A percentile compares a stretch with the other conserved stretches of the same genome.
These are phyloP conservation scores for Montipora capitata DNA, from an alignment of 92 coral and sea anemone genomes.

Conservation along the genomic window DNA sequence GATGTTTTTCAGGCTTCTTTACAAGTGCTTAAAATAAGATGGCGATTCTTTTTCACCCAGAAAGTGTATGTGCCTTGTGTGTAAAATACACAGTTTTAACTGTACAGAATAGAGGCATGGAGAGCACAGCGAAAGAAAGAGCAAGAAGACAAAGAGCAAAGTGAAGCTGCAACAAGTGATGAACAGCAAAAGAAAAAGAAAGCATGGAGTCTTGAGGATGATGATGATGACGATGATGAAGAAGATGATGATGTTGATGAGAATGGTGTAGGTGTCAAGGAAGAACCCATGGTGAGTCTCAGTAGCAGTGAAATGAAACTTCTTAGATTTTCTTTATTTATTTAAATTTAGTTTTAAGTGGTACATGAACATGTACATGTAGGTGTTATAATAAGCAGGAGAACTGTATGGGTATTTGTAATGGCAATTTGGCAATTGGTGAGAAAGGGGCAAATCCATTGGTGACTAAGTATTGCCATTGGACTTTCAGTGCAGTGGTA, in stretches of 20 bases:
- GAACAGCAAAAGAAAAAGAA: slow-evolving; percentile 86
- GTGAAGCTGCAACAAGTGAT: slow-evolving; percentile 62
- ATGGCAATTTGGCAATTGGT: background rate
- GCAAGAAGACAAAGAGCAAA: slow-evolving; percentile 68
- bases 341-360: too few species aligned
- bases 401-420: background rate
- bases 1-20: too few species aligned
- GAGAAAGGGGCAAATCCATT: too few species aligned
- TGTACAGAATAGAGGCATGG: slow-evolving; percentile 92
- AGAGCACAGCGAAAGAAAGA: slow-evolving; percentile 90
- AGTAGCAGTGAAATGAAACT: too few species aligned
- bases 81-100: too few species aligned
- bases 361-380: too few species aligned
- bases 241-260: slow-evolving; percentile 66
- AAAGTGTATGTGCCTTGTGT: too few species aligned
- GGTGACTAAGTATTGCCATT: too few species aligned
- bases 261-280: slow-evolving; percentile 22
- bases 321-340: background rate
- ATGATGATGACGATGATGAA: slow-evolving; percentile 98
- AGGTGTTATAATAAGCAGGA: background rate
- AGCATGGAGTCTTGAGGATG: slow-evolving; percentile 98
- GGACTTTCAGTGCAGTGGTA: too few species aligned
- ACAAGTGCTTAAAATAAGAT: too few species aligned
- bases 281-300: slow-evolving; percentile 5
- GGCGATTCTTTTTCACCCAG: too few species aligned